Base-by-base conservation (phyloP, 2,113 vertebrate species). In the Vimba vimba region DNA sequence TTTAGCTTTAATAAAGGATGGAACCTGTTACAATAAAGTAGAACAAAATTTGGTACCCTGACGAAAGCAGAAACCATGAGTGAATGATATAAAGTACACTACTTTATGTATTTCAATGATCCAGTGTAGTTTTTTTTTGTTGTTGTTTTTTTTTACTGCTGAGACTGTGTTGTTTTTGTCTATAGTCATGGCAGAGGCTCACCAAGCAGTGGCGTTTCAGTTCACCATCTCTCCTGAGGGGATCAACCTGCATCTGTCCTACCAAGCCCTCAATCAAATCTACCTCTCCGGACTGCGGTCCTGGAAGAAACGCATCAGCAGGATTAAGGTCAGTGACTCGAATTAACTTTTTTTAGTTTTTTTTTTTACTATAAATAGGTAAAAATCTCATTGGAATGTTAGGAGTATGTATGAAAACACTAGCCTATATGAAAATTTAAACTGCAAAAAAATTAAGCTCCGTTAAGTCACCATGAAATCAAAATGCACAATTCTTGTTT, bases 181-280 rank as follows among this genome's bases (percentile, higher is more conserved):
- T 62, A 21, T 57, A 93, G 93, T 23, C 1, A 98, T 98, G 97
- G 97, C 97, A 0, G 97, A 98, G 86, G 97, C 97, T 45, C 96
- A 95, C 90, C 97, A 97, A 91, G 97, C 97, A 0, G 96, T 96
- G 79, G 95, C 95, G 0, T 97, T 97, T 92, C 95, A 96, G 90
- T 95, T 96, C 87, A 96, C 95, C 13, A 95, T 96, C 88, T 96
- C 95, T 0, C 94, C 95, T 0, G 96, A 96, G 19, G 94, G 95
- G 17, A 93, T 96, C 0, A 95, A 96, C 52, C 92, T 95, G 81
- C 95, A 93, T 33, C 92, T 97, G 55, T 95, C 95, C 27, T 93
- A 95, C n/a, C 93, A 95, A 6, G 94, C 95, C 30, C 89, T 97
- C 71, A 93, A 94, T 91, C 96, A 97, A 86, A 94, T 97, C 92